A percentile compares a stretch with the other conserved stretches of the same genome.
Evolutionary conservation across 2,888 invertebrate species (phyloP).

Genomic region (Stenotaenia linearis): DNA sequence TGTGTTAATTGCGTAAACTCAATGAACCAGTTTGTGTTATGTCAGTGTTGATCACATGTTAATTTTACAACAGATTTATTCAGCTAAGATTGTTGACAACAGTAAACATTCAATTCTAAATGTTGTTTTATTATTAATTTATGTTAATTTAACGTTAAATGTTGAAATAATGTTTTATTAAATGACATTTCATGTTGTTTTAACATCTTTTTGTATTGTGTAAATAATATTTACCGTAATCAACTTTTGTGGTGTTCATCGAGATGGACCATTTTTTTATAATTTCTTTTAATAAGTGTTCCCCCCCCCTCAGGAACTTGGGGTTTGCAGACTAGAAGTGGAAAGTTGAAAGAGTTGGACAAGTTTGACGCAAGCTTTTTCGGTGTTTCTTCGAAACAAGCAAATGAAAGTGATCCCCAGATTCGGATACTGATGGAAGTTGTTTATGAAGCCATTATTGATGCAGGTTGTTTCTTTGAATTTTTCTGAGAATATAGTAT

Average conservation of each 20-base stretch:
- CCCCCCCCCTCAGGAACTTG: conserved; percentile 67
- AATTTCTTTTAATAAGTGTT: not conserved
- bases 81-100: too few relatives aligned
- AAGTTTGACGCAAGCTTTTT: conserved; percentile 85
- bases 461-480: conserved; percentile 60
- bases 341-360: conserved; percentile 72
- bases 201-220: too few relatives aligned
- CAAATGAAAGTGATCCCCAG: conserved; percentile 87
- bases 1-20: not conserved
- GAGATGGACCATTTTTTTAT: not conserved
- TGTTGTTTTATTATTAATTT: too few relatives aligned
- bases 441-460: conserved; percentile 87
- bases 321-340: conserved; percentile 71
- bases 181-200: too few relatives aligned
- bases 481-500: not conserved
- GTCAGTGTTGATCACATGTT: too few relatives aligned
- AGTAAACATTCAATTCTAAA: too few relatives aligned
- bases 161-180: too few relatives aligned
- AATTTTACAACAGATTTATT: too few relatives aligned
- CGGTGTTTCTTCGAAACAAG: conserved; percentile 88
- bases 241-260: too few relatives aligned
- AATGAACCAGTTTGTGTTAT: not conserved
- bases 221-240: too few relatives aligned
- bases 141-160: too few relatives aligned
- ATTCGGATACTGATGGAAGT: conserved; percentile 80